These are phyloP conservation scores for Poicephalus gulielmi DNA, from an alignment of 2,113 vertebrate genomes.

Conservation along the genomic window DNA sequence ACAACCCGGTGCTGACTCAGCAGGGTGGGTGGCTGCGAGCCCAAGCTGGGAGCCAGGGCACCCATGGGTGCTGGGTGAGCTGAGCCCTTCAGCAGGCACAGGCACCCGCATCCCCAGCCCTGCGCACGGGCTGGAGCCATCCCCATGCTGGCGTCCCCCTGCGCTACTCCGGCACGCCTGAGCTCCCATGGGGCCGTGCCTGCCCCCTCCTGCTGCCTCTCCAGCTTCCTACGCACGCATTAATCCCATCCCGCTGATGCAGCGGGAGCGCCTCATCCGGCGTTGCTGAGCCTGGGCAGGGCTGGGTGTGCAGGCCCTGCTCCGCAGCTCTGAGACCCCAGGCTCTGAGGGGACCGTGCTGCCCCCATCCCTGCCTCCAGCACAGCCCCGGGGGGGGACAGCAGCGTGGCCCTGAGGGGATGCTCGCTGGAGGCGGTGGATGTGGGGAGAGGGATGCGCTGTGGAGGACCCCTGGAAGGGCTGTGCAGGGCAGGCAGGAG, in stretches of 20 bases:
- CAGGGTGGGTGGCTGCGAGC: neutral
- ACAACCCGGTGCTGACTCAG: constrained; percentile 12
- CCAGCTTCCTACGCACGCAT: neutral
- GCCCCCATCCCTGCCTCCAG: neutral
- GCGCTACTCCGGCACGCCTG: neutral
- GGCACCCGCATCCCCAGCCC: neutral
- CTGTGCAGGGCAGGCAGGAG: neutral
- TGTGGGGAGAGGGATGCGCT: neutral
- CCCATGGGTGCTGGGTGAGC: neutral
- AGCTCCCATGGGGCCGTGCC: neutral
- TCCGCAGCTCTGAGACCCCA: neutral
- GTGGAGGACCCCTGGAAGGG: neutral
- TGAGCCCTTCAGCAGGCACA: rapidly evolving
- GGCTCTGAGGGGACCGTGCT: too few species aligned
- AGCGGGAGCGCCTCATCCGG: neutral
- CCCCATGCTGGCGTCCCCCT: rapidly evolving
- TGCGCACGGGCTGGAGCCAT: rapidly evolving
- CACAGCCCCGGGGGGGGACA: neutral
- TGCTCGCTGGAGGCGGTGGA: neutral
- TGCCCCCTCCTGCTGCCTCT: neutral
- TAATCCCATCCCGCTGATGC: neutral
- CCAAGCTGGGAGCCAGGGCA: rapidly evolving
- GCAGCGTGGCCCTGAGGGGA: neutral
- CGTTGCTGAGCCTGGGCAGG: neutral
- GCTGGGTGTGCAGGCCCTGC: neutral